Conservation (phyloP, 2,888 invertebrate species). For the Harpalus rufipes region DNA sequence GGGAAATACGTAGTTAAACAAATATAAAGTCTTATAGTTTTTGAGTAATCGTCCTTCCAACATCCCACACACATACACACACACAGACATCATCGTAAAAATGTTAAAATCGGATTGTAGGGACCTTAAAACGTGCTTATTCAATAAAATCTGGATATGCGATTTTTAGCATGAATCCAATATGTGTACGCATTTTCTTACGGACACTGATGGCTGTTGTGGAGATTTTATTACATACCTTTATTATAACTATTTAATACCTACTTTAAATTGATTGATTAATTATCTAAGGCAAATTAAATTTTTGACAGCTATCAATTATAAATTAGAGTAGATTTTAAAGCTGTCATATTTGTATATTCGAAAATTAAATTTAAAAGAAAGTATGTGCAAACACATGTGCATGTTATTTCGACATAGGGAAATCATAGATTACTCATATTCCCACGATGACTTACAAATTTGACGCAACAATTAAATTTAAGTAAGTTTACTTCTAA, state of each 20-base stretch:
- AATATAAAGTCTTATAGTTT: too few species aligned
- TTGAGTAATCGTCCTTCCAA: too few species aligned
- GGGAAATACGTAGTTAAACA: too few species aligned
- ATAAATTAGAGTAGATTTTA: not conserved
- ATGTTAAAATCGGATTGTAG: too few species aligned
- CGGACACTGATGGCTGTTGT: not conserved
- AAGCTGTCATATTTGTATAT: not conserved
- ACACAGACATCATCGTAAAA: too few species aligned
- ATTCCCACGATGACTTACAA: constrained; percentile 31
- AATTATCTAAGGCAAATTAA: not conserved
- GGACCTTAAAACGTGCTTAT: too few species aligned
- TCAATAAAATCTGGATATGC: too few species aligned
- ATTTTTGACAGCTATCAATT: not conserved
- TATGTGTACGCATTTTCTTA: not conserved
- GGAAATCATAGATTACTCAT: constrained; percentile 16
- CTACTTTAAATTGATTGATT: not conserved
- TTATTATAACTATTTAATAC: too few species aligned
- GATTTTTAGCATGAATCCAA: too few species aligned
- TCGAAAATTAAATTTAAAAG: constrained; percentile 7
- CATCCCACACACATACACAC: too few species aligned
- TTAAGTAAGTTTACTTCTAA: not conserved
- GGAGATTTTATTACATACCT: not conserved
- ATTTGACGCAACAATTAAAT: constrained; percentile 36
- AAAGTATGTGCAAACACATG: constrained; percentile 24
- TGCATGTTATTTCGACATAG: constrained; percentile 20